Conservation (phyloP, 2,113 vertebrate genomes). For the Corydoras sp. region DNA sequence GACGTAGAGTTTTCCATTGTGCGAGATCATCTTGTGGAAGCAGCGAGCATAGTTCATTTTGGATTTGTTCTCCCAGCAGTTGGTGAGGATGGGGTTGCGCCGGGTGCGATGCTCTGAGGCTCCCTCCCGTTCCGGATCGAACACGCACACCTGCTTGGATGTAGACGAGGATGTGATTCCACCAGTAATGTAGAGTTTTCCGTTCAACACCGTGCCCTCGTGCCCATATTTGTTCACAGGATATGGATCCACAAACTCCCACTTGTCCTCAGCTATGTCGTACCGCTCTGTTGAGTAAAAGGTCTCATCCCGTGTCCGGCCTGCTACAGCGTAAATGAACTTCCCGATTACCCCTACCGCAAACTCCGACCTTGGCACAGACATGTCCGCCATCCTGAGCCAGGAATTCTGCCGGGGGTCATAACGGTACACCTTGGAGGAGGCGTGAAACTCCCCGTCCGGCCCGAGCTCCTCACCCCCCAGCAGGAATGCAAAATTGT, state of each 20-base stretch:
- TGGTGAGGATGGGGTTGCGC: slow-evolving; percentile 79
- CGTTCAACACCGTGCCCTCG: slow-evolving; percentile 90
- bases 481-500: slow-evolving; percentile 94
- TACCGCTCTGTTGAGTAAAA: slow-evolving; percentile 97
- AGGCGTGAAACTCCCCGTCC: slow-evolving; percentile 95
- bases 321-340: slow-evolving; percentile 93
- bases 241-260: slow-evolving; percentile 98
- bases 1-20: slow-evolving; percentile 96
- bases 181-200: slow-evolving; percentile 93
- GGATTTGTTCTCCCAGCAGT: slow-evolving; percentile 98
- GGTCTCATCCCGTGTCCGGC: slow-evolving; percentile 93
- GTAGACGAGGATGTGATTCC: slow-evolving; percentile 98
- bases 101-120: slow-evolving; percentile 81
- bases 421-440: slow-evolving; percentile 96
- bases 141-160: slow-evolving; percentile 97
- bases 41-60: slow-evolving; percentile 99
- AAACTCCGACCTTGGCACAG: slow-evolving; percentile 94
- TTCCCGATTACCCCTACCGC: slow-evolving; percentile 95
- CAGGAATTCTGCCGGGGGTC: slow-evolving; percentile 96
- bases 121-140: slow-evolving; percentile 91
- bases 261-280: slow-evolving; percentile 92
- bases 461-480: slow-evolving; percentile 96
- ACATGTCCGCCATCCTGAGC: slow-evolving; percentile 98
- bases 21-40: slow-evolving; percentile 99
- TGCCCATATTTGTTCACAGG: slow-evolving; percentile 98